Conservation (phyloP, 2,797 vertebrate genomes). For the Ctenopoma multispine region DNA sequence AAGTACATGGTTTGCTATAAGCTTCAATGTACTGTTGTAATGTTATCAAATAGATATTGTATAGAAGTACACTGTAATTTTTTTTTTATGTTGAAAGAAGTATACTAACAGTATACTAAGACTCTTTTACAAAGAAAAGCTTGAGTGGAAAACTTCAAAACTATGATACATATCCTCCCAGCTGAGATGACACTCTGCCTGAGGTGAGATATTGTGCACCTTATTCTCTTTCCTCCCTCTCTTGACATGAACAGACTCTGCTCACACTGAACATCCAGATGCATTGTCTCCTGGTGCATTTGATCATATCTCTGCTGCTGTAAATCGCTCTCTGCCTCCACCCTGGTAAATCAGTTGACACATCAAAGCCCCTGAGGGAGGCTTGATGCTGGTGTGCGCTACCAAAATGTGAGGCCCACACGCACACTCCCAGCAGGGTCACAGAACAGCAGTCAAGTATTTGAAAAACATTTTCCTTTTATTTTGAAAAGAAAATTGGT, state of each 20-base stretch:
- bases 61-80: not conserved
- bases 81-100: constrained; percentile 2
- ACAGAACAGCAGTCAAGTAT: constrained; percentile 5
- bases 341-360: constrained; percentile 53
- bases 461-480: constrained; percentile 13
- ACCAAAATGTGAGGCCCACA: constrained; percentile 7
- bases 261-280: constrained; percentile 49
- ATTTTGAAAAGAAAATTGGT: constrained; percentile 16
- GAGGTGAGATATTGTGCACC: constrained; percentile 46
- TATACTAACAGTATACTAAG: constrained; percentile 6
- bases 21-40: not conserved
- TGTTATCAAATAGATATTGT: not conserved
- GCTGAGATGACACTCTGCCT: constrained; percentile 62
- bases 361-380: constrained; percentile 47
- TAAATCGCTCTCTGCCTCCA: constrained; percentile 42
- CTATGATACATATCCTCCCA: constrained; percentile 33
- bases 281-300: constrained; percentile 61
- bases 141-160: constrained; percentile 50
- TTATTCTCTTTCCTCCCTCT: constrained; percentile 28
- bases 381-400: constrained; percentile 17
- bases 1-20: not conserved
- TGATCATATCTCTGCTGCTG: constrained; percentile 61
- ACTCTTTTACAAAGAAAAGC: constrained; percentile 6
- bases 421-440: not conserved
- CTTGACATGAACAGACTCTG: constrained; percentile 44